Conservation (phyloP, 2,888 invertebrate species). For the Parthenolecanium corni region DNA sequence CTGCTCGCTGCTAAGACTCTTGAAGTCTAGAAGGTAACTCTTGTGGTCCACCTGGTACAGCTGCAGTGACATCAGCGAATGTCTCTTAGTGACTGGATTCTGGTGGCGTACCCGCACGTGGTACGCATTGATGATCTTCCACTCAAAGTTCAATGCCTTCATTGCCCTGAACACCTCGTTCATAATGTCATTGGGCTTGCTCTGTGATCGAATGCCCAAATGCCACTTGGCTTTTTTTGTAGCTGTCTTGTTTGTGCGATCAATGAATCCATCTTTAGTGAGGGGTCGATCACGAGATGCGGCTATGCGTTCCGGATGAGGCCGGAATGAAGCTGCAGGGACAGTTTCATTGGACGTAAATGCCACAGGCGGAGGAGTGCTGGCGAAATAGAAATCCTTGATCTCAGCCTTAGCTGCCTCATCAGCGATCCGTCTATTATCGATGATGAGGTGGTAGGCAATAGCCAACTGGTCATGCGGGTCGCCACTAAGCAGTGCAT, state of each 20-base stretch:
- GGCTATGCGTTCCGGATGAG: slow-evolving; percentile 89
- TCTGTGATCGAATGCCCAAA: slow-evolving; percentile 95
- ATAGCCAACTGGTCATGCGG: slow-evolving; percentile 97
- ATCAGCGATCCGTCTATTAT: slow-evolving; percentile 93
- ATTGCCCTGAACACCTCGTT: slow-evolving; percentile 98
- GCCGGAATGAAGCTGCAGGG: slow-evolving; percentile 48
- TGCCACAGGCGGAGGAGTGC: slow-evolving; percentile 67
- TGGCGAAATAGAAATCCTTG: slow-evolving; percentile 90
- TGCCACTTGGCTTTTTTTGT: slow-evolving; percentile 94
- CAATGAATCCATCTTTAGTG: slow-evolving; percentile 32
- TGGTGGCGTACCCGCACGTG: slow-evolving; percentile 87
- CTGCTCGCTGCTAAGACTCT: slow-evolving; percentile 54
- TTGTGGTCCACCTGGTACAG: slow-evolving; percentile 98
- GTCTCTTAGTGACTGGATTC: slow-evolving; percentile 67
- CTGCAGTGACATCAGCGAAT: slow-evolving; percentile 95
- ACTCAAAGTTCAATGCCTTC: slow-evolving; percentile 96
- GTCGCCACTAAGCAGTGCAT: slow-evolving; percentile 85
- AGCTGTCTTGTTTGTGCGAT: slow-evolving; percentile 31
- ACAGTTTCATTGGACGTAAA: slow-evolving; percentile 44
- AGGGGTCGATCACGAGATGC: slow-evolving; percentile 43
- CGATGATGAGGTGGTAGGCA: slow-evolving; percentile 95
- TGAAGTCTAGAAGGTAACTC: slow-evolving; percentile 94
- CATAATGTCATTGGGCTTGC: slow-evolving; percentile 99
- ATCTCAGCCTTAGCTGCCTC: slow-evolving; percentile 85
- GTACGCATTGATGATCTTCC: slow-evolving; percentile 96